Evolutionary conservation across 2,113 vertebrate genomes (phyloP).

Genomic region (Eclectus roratus): DNA sequence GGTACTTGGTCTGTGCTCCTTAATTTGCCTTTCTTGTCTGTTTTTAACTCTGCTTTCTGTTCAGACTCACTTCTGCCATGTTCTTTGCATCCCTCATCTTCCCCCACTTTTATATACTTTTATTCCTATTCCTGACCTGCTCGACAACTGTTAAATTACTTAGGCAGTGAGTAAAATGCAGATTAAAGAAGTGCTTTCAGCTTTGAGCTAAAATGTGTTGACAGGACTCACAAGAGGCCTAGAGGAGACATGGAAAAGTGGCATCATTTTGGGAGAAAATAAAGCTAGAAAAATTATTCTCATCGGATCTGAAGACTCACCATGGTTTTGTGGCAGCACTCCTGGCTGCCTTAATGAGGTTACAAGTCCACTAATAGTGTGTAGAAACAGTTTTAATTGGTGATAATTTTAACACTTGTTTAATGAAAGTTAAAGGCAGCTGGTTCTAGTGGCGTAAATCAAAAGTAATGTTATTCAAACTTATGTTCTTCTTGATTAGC

Average conservation of each 20-base stretch:
- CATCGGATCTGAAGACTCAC: background rate
- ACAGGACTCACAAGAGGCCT: constrained; percentile 33
- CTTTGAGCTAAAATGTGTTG: constrained; percentile 49
- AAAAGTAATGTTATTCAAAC: constrained; percentile 13
- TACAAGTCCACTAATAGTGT: background rate
- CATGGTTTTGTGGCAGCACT: background rate
- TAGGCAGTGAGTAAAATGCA: constrained; percentile 22
- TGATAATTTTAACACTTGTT: constrained; percentile 21
- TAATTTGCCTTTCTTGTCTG: background rate
- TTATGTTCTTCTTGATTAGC: constrained; percentile 30
- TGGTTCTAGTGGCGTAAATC: background rate
- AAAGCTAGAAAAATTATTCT: background rate
- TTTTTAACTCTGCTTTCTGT: constrained; percentile 13
- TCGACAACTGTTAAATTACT: constrained; percentile 35
- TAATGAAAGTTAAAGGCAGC: background rate
- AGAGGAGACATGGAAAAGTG: background rate
- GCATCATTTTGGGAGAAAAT: constrained; percentile 14
- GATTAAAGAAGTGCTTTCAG: constrained; percentile 20
- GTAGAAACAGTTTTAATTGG: constrained; percentile 2
- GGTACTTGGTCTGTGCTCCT: background rate
- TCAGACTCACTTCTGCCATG: background rate
- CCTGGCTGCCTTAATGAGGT: background rate
- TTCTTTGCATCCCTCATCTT: background rate
- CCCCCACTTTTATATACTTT: background rate
- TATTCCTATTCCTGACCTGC: constrained; percentile 43